These are phyloP conservation scores for Gymnoscopelus microlampas DNA, from an alignment of 2,797 vertebrate species.

Conservation along the genomic window DNA sequence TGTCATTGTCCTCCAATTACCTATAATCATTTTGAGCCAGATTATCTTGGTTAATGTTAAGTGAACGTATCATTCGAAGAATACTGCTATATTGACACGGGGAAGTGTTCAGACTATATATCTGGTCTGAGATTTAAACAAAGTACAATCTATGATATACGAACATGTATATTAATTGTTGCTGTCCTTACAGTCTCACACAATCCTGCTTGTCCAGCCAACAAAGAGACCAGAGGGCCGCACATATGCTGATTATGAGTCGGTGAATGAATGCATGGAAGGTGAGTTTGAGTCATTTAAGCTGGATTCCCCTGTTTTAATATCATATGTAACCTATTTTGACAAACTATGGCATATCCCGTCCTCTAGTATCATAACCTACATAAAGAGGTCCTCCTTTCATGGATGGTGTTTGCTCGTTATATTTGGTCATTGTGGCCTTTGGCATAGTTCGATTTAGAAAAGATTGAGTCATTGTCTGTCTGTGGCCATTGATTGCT, in stretches of 20 bases:
- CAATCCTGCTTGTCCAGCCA: slow-evolving; percentile 96
- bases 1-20: too few species aligned
- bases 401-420: too few species aligned
- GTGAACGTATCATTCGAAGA: too few species aligned
- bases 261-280: slow-evolving; percentile 99
- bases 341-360: background rate
- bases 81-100: too few species aligned
- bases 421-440: too few species aligned
- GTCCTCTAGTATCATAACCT: too few species aligned
- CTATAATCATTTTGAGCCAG: too few species aligned
- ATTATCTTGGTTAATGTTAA: too few species aligned
- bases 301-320: background rate
- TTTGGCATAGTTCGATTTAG: too few species aligned
- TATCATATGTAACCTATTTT: background rate
- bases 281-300: slow-evolving; percentile 77
- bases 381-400: too few species aligned
- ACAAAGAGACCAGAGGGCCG: slow-evolving; percentile 98
- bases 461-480: background rate
- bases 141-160: background rate
- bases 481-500: background rate
- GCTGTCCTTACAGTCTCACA: slow-evolving; percentile 88
- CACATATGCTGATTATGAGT: slow-evolving; percentile 98
- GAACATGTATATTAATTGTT: slow-evolving; percentile 16
- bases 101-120: background rate
- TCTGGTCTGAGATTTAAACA: background rate